These are phyloP conservation scores for Cyphomyrmex costatus DNA, from an alignment of 1,140 invertebrate genomes.

Conservation along the genomic window DNA sequence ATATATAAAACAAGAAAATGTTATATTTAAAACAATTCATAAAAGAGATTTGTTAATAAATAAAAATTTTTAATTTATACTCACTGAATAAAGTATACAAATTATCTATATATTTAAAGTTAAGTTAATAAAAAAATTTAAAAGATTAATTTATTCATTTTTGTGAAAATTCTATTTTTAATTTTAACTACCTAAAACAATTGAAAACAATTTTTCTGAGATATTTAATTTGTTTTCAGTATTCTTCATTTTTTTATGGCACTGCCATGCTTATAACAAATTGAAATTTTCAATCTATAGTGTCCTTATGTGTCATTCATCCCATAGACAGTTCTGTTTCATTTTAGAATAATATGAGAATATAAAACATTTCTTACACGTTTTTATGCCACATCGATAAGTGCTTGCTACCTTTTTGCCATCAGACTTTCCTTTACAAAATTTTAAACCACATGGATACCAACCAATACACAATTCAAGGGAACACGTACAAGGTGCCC, in stretches of 20 bases:
- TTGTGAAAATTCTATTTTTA: neutral
- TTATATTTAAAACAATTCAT: neutral
- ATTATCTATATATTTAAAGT: conserved; percentile 45
- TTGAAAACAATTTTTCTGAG: conserved; percentile 1
- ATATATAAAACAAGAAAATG: conserved; percentile 9
- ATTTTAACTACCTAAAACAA: conserved; percentile 14
- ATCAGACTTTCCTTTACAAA: conserved; percentile 93
- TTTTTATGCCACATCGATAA: conserved; percentile 98
- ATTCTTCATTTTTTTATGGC: conserved; percentile 11
- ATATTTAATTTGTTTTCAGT: conserved; percentile 30
- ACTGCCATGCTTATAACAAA: neutral
- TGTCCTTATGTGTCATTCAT: conserved; percentile 90
- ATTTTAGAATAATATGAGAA: conserved; percentile 94
- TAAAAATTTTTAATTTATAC: neutral
- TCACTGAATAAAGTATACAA: conserved; percentile 2
- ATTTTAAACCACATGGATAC: conserved; percentile 97
- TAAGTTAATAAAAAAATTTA: conserved; percentile 25
- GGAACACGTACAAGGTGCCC: conserved; percentile 92
- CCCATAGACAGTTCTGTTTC: conserved; percentile 95
- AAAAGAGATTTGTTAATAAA: conserved; percentile 19
- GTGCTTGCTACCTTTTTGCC: conserved; percentile 88
- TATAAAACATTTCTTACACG: conserved; percentile 95
- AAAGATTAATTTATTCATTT: neutral
- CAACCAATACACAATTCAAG: conserved; percentile 93
- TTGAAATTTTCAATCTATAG: conserved; percentile 62